A percentile compares a stretch with the other conserved stretches of the same genome.
Conservation (phyloP, 1,140 invertebrate species). For the Aphelenchoides fujianensis region DNA sequence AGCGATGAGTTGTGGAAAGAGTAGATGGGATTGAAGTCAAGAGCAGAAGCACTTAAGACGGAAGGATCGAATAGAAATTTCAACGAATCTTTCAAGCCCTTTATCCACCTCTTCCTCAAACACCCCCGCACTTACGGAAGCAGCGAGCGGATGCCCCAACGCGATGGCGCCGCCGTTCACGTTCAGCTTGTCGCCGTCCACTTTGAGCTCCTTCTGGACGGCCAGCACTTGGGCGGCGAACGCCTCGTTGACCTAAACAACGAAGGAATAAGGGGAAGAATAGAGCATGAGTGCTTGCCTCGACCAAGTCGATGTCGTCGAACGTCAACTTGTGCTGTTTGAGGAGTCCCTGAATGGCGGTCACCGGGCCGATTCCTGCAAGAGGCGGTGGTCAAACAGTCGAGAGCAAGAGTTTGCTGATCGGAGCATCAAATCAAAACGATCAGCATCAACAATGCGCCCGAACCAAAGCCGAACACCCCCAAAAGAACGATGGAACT, state of each 20-base stretch:
- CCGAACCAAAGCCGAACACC: too few species aligned
- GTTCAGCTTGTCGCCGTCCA: constrained; percentile 85
- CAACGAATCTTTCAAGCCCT: too few species aligned
- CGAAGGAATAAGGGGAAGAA: constrained; percentile 6
- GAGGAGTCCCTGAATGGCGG: constrained; percentile 80
- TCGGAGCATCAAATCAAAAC: too few species aligned
- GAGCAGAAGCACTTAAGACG: too few species aligned
- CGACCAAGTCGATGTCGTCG: constrained; percentile 84
- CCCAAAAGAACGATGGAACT: constrained; percentile 71
- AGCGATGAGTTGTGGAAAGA: too few species aligned
- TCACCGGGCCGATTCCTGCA: constrained; percentile 82
- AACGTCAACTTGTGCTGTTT: constrained; percentile 72
- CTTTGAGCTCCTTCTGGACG: constrained; percentile 82
- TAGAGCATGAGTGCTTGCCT: constrained; percentile 80
- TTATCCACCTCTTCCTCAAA: too few species aligned
- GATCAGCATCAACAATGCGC: too few species aligned
- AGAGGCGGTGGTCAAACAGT: constrained; percentile 77
- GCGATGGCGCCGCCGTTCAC: constrained; percentile 95
- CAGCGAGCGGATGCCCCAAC: constrained; percentile 90
- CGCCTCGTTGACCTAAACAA: constrained; percentile 85
- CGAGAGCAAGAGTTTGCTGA: too few species aligned
- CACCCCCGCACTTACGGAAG: too few species aligned
- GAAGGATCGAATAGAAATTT: too few species aligned
- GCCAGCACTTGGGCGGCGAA: constrained; percentile 87
- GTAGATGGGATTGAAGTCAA: too few species aligned